Percentiles rank a stretch among this genome's conserved stretches.
These are phyloP conservation scores for Charadrius vociferus DNA, from an alignment of 2,113 vertebrate species.

Conservation along the genomic window DNA sequence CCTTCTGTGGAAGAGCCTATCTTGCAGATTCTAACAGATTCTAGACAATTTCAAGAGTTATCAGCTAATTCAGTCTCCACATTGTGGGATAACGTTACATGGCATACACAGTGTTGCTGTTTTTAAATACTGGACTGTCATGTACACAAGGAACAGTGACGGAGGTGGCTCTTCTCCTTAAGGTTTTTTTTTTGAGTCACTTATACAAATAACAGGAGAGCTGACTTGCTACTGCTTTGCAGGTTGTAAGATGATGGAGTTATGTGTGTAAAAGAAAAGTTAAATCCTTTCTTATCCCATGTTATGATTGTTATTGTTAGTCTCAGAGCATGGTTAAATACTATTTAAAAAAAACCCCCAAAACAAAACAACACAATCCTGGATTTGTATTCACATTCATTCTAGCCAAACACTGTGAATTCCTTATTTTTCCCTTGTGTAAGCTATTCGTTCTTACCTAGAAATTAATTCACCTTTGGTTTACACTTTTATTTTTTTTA, in stretches of 20 bases:
- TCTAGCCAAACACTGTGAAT: not conserved
- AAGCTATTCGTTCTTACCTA: not conserved
- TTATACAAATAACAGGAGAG: not conserved
- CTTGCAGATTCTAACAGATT: not conserved
- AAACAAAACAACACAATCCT: not conserved
- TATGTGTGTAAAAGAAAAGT: not conserved
- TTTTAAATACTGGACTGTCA: not conserved
- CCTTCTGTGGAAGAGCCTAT: not conserved
- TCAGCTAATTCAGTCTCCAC: not conserved
- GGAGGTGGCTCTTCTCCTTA: not conserved
- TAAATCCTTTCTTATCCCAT: not conserved
- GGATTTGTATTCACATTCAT: not conserved
- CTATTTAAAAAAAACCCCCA: not conserved
- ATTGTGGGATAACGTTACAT: too few species aligned
- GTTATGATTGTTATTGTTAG: not conserved
- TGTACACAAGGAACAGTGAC: not conserved
- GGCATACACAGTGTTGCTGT: not conserved
- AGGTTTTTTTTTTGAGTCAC: not conserved
- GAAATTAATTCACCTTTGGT: not conserved
- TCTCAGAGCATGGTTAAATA: not conserved
- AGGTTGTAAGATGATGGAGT: not conserved
- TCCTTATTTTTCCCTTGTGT: not conserved
- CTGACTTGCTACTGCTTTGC: not conserved
- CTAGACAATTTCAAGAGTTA: not conserved
- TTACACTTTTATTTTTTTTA: not conserved